Percentiles rank a stretch among this genome's conserved stretches.
These are phyloP conservation scores for Crypturellus tataupa DNA, from an alignment of 2,797 vertebrate genomes.

Conservation along the genomic window DNA sequence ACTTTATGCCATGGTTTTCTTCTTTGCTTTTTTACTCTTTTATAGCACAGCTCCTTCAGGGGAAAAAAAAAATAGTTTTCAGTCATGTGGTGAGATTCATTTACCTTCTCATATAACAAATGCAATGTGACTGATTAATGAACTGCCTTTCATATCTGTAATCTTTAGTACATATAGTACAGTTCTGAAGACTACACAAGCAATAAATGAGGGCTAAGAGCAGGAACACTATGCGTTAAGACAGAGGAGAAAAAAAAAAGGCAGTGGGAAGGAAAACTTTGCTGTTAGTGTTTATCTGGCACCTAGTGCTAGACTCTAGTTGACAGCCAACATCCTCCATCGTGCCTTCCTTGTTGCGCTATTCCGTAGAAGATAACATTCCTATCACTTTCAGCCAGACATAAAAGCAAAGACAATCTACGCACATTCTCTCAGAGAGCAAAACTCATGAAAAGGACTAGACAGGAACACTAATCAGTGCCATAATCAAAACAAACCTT, in stretches of 20 bases:
- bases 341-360: background rate
- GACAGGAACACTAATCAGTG: background rate
- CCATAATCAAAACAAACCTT: background rate
- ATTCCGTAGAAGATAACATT: background rate
- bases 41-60: background rate
- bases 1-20: background rate
- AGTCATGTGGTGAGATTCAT: background rate
- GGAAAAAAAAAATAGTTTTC: background rate
- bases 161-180: background rate
- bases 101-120: background rate
- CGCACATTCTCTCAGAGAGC: background rate
- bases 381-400: background rate
- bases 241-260: background rate
- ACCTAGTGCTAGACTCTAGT: background rate
- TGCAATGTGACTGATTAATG: background rate
- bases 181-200: background rate
- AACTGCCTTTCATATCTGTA: background rate
- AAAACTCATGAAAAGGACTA: background rate
- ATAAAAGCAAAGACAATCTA: background rate
- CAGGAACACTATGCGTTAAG: fast-evolving
- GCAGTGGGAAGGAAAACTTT: background rate
- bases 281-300: background rate
- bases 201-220: background rate
- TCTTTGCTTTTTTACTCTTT: background rate
- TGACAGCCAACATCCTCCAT: background rate